A percentile compares a stretch with the other conserved stretches of the same genome.
These are phyloP conservation scores for Arenaria interpres DNA, from an alignment of 2,113 vertebrate species.

Conservation along the genomic window DNA sequence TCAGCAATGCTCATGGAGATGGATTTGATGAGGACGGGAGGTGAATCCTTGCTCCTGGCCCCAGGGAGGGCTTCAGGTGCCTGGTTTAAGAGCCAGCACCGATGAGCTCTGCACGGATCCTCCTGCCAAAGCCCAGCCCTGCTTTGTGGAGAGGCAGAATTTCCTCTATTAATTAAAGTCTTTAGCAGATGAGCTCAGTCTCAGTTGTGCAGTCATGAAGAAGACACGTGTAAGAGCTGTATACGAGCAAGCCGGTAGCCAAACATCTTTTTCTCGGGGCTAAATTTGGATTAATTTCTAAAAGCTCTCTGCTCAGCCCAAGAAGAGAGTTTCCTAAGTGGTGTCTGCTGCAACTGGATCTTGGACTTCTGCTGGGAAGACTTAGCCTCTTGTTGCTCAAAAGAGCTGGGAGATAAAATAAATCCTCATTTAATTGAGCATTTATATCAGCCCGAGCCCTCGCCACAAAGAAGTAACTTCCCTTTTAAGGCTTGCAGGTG, in stretches of 20 bases:
- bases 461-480: background rate
- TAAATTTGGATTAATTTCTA: background rate
- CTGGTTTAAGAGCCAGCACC: background rate
- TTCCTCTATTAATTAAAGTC: background rate
- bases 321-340: background rate
- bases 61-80: background rate
- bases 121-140: background rate
- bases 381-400: background rate
- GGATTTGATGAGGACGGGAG: background rate
- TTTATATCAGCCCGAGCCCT: background rate
- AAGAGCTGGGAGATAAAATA: background rate
- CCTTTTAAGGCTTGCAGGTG: background rate
- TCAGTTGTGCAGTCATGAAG: background rate
- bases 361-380: background rate
- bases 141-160: background rate
- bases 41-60: background rate
- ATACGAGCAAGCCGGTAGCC: background rate
- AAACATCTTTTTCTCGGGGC: background rate
- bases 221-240: background rate
- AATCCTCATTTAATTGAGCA: background rate
- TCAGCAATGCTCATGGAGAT: background rate
- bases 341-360: background rate
- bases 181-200: background rate
- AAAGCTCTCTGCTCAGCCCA: background rate
- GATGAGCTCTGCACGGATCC: background rate